Evolutionary conservation across 2,797 vertebrate species (phyloP).

Genomic region (Clarias pachynema): DNA sequence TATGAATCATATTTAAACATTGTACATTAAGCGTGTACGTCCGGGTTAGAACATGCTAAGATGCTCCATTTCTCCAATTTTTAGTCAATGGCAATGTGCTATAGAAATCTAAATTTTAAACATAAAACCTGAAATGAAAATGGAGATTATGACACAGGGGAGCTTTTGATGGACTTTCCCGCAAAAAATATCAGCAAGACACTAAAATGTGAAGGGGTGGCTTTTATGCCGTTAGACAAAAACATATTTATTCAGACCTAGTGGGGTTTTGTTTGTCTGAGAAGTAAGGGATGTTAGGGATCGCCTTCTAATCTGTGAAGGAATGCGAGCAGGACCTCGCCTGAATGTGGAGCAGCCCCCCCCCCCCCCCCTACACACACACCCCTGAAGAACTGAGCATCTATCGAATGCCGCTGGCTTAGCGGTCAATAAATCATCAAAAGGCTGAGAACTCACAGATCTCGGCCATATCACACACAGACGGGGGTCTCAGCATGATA

Average conservation of each 20-base stretch:
- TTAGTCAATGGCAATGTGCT: background rate
- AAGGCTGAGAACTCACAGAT: conserved; percentile 65
- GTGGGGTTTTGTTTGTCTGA: background rate
- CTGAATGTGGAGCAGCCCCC: conserved; percentile 54
- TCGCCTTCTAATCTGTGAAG: conserved; percentile 40
- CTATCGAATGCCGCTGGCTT: conserved; percentile 63
- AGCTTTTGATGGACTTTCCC: background rate
- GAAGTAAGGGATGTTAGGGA: conserved; percentile 4
- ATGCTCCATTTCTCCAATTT: background rate
- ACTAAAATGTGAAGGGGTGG: background rate
- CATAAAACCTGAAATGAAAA: background rate
- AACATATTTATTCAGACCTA: background rate
- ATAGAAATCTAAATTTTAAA: background rate
- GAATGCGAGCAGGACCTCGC: conserved; percentile 44
- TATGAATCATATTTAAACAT: background rate
- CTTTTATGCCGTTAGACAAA: background rate
- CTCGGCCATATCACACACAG: conserved; percentile 18
- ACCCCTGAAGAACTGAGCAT: conserved; percentile 58
- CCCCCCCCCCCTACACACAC: conserved; percentile 42
- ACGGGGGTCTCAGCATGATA: conserved; percentile 58
- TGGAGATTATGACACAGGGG: background rate
- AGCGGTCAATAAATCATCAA: conserved; percentile 81
- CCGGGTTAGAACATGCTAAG: too few relatives aligned
- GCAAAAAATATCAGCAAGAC: background rate
- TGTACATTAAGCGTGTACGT: too few relatives aligned